Conservation (phyloP, 2,797 vertebrate species). For the Acridotheres tristis region DNA sequence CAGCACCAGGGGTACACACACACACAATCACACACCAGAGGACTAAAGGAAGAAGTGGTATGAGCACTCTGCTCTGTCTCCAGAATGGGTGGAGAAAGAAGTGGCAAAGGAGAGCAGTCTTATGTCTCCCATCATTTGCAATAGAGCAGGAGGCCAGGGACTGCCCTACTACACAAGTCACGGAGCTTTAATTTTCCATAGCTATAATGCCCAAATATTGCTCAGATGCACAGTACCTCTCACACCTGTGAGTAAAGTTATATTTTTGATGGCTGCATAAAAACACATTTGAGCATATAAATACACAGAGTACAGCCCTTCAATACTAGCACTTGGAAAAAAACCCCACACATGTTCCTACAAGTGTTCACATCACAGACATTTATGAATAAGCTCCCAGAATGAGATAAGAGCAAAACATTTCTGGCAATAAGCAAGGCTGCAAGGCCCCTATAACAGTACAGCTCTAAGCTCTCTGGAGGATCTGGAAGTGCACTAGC, state of each 20-base stretch:
- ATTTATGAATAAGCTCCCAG: not conserved
- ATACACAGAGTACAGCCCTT: not conserved
- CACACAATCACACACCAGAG: not conserved
- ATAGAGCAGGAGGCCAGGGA: not conserved
- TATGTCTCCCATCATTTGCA: not conserved
- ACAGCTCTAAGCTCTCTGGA: rapidly evolving
- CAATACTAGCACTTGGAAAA: not conserved
- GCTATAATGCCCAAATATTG: not conserved
- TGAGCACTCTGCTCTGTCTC: not conserved
- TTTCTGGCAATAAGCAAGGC: not conserved
- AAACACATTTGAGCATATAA: not conserved
- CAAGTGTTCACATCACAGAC: not conserved
- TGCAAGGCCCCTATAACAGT: not conserved
- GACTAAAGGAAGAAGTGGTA: not conserved
- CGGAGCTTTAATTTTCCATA: not conserved
- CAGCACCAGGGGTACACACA: not conserved
- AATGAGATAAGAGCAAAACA: not conserved
- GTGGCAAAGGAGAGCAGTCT: not conserved
- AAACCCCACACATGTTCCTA: not conserved
- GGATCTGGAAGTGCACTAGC: rapidly evolving
- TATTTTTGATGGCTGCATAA: not conserved
- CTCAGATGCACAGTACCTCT: not conserved
- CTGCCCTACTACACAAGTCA: not conserved
- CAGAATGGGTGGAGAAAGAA: not conserved
- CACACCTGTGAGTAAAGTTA: not conserved